Base-by-base conservation (phyloP, 2,888 invertebrate species). In the Epistrophella euchroma region DNA sequence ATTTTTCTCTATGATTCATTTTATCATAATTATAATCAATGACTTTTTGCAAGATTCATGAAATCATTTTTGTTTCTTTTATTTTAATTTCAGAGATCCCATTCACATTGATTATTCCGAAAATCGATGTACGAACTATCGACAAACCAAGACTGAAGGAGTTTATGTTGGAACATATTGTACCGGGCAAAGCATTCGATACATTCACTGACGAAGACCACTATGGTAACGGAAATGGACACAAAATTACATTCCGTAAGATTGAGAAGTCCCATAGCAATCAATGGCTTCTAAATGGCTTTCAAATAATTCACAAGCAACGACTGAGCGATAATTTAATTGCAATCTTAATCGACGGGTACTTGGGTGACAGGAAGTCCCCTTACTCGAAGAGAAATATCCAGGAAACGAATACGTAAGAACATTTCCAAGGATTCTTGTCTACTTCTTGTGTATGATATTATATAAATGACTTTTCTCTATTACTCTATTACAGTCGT, bases 81-180 rank as follows among this genome's bases (percentile, higher is more conserved):
- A 43, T 73, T 70, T 17, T 22, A 22, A 74, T 77, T 77, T 56
- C 93, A 95, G 95, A 94, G 90, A 93, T 94, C 87, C 94, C 94
- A 13, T 94, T 94, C 89, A 94, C 94, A 90, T 93, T 95, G 89
- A 93, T 95, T 90, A 94, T 94, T 71, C 94, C 94, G 15, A 92
- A 92, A 88, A 92, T 93, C 88, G 94, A 94, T 88, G 92, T 93
- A 68, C 92, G 93, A 82, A 93, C 92, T 81, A 92, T 93, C 88
- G 93, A 93, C 83, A 92, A 91, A 58, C 93, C 94, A 78, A 92
- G 93, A 55, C 92, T 95, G 85, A 94, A 94, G 90, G 93, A 94
- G 89, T 92, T 95, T 85, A 92, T 95, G 88, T 90, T 94, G 88
- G 94, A 94, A 89, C 95, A 95, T 90, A 93, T 95, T 89, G 93